phyloP scores from a whole-genome alignment of 2,797 vertebrate genomes.

The Alca torda region DNA sequence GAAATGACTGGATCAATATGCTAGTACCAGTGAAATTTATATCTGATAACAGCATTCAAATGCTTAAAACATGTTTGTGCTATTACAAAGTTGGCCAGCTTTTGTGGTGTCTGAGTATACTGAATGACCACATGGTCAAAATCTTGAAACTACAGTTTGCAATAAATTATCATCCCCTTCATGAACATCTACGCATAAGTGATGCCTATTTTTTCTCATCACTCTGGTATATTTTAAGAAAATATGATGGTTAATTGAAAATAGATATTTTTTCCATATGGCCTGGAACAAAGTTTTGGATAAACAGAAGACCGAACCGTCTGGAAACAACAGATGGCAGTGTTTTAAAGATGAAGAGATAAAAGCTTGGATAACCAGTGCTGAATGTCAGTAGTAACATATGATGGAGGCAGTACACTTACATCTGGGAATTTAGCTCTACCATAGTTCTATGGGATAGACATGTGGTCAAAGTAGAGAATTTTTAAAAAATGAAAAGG shows the following conservation, averaged over 20 bases:
- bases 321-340: conserved; percentile 69
- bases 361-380: conserved; percentile 26
- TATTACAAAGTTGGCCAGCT: neutral
- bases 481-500: neutral
- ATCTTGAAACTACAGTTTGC: neutral
- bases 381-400: neutral
- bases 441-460: neutral
- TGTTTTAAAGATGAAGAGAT: conserved; percentile 58
- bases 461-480: neutral
- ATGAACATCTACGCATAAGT: neutral
- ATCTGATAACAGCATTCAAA: neutral
- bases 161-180: conserved; percentile 22
- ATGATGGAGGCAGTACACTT: neutral
- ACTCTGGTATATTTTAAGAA: conserved; percentile 38
- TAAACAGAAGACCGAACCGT: conserved; percentile 45
- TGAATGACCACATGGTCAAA: conserved; percentile 12
- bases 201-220: conserved; percentile 25
- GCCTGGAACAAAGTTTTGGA: conserved; percentile 42
- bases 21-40: neutral
- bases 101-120: neutral
- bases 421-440: neutral
- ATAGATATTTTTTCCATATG: conserved; percentile 62
- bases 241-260: conserved; percentile 55
- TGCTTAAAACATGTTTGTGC: neutral
- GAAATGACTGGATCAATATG: neutral